Evolutionary conservation across 2,797 vertebrate genomes (phyloP).

Genomic region (Kryptolebias ocellatus): DNA sequence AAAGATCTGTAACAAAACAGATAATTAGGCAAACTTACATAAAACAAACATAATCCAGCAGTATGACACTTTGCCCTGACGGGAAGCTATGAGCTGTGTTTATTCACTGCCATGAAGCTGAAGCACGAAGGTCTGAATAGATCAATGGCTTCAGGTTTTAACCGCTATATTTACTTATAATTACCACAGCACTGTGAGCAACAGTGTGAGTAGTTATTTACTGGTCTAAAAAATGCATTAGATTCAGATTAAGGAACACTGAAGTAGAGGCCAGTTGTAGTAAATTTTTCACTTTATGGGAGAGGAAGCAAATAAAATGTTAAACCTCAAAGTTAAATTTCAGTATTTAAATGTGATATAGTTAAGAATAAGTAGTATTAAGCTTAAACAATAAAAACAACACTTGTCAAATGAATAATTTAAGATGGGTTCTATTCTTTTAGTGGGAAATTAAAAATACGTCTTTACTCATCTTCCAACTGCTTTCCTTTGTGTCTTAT

Average conservation of each 20-base stretch:
- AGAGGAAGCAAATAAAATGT: background rate
- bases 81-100: slow-evolving; percentile 14
- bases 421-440: slow-evolving; percentile 7
- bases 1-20: background rate
- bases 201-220: background rate
- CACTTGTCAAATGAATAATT: slow-evolving; percentile 1
- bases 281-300: background rate
- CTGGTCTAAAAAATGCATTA: background rate
- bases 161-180: slow-evolving; percentile 30
- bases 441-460: background rate
- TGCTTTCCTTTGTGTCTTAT: background rate
- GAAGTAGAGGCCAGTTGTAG: background rate
- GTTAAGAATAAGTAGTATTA: background rate
- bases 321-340: background rate
- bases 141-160: slow-evolving; percentile 36
- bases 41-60: background rate
- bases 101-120: slow-evolving; percentile 43
- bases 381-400: slow-evolving; percentile 2
- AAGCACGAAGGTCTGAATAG: slow-evolving; percentile 27
- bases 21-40: background rate
- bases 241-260: background rate
- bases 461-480: background rate
- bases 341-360: background rate
- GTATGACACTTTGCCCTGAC: background rate
- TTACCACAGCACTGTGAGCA: slow-evolving; percentile 24